These are phyloP conservation scores for Propithecus coquereli DNA, from an alignment of 2,113 vertebrate genomes.

Conservation along the genomic window DNA sequence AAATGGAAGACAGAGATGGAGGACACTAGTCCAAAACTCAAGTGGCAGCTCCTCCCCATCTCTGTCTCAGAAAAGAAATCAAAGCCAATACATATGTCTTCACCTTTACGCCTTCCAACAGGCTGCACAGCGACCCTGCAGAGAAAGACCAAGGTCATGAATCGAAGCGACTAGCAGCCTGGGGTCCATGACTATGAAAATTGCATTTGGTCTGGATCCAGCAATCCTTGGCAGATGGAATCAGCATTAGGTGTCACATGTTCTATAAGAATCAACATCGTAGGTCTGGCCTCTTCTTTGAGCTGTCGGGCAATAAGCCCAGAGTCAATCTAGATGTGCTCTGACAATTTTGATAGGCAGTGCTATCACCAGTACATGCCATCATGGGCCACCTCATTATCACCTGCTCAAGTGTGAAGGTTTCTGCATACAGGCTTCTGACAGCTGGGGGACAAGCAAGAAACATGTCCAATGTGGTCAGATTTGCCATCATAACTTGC, in stretches of 20 bases:
- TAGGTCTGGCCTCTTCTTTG: slow-evolving; percentile 26
- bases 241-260: neutral
- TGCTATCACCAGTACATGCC: neutral
- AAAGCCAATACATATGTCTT: neutral
- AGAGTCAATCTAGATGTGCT: neutral
- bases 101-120: neutral
- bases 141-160: neutral
- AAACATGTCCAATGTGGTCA: neutral
- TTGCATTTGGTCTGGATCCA: neutral
- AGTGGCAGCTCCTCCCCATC: neutral
- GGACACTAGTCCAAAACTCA: neutral
- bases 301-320: neutral
- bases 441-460: neutral
- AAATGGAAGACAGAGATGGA: neutral
- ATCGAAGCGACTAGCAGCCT: neutral
- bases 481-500: neutral
- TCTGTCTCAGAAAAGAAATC: neutral
- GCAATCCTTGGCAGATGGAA: neutral
- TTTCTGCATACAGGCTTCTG: neutral
- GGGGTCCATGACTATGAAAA: neutral
- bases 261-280: neutral
- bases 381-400: neutral
- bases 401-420: neutral
- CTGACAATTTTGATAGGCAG: neutral
- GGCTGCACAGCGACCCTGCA: neutral